Percentiles rank a stretch among this genome's conserved stretches.
Conservation (phyloP, 2,113 vertebrate species). For the Carlito syrichta region DNA sequence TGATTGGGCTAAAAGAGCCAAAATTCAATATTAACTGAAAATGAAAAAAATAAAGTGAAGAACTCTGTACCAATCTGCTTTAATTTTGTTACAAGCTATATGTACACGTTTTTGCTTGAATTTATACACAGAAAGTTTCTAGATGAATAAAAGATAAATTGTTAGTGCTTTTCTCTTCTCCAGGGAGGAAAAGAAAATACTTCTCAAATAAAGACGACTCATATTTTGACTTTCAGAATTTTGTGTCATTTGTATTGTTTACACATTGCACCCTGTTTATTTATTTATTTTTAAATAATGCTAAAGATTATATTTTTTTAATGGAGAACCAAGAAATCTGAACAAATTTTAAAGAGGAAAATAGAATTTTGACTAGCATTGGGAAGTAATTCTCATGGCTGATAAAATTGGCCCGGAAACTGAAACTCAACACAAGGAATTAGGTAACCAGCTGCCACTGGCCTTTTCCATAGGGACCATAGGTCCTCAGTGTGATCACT, state of each 20-base stretch:
- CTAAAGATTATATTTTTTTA: background rate
- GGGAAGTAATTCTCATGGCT: background rate
- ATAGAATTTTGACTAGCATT: background rate
- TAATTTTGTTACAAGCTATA: background rate
- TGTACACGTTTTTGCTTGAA: background rate
- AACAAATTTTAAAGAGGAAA: background rate
- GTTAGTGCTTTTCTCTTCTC: background rate
- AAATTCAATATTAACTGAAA: background rate
- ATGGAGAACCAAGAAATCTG: background rate
- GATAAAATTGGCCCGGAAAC: background rate
- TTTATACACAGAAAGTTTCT: background rate
- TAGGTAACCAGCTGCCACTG: background rate
- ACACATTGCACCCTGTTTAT: background rate
- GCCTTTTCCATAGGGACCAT: background rate
- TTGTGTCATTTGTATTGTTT: background rate
- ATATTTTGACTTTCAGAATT: background rate
- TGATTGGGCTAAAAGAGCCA: background rate
- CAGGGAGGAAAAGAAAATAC: background rate
- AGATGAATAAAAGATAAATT: background rate
- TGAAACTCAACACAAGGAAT: background rate
- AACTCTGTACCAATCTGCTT: background rate
- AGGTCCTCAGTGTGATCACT: background rate
- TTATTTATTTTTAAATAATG: conserved; percentile 1
- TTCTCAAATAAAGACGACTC: background rate
- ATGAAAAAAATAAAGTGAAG: background rate